phyloP scores from a whole-genome alignment of 2,113 vertebrate genomes.

The Tonatia bakeri region DNA sequence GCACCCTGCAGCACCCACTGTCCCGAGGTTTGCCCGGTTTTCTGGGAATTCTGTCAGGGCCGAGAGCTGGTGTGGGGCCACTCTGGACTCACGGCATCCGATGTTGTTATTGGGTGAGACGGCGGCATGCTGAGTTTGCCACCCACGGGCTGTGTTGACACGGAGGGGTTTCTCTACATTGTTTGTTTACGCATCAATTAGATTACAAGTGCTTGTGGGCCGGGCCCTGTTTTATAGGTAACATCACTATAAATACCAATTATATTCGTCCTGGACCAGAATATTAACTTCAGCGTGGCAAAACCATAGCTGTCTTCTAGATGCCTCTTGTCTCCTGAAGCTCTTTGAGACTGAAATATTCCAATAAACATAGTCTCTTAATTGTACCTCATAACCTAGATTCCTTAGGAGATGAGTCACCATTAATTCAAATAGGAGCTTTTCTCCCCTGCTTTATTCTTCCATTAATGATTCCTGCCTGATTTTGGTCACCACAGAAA shows the following conservation, averaged over 20 bases:
- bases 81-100: background rate
- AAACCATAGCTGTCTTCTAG: background rate
- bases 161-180: background rate
- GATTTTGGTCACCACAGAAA: constrained; percentile 10
- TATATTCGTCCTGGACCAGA: background rate
- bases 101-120: background rate
- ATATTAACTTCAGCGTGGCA: background rate
- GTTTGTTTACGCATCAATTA: background rate
- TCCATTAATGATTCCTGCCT: background rate
- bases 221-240: background rate
- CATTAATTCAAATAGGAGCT: background rate
- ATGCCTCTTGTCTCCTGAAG: background rate
- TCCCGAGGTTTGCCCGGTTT: background rate
- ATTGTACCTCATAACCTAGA: constrained; percentile 5
- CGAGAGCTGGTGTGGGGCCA: background rate
- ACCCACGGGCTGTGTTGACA: background rate
- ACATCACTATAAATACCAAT: background rate
- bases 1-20: background rate
- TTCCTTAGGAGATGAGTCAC: constrained; percentile 31
- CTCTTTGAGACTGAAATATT: constrained; percentile 40
- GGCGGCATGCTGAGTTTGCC: background rate
- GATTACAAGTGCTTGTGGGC: background rate
- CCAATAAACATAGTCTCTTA: constrained; percentile 1
- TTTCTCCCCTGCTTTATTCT: background rate
- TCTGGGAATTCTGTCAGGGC: background rate